Base-by-base conservation (phyloP, 2,888 invertebrate genomes). In the Scrobipalpa costella region DNA sequence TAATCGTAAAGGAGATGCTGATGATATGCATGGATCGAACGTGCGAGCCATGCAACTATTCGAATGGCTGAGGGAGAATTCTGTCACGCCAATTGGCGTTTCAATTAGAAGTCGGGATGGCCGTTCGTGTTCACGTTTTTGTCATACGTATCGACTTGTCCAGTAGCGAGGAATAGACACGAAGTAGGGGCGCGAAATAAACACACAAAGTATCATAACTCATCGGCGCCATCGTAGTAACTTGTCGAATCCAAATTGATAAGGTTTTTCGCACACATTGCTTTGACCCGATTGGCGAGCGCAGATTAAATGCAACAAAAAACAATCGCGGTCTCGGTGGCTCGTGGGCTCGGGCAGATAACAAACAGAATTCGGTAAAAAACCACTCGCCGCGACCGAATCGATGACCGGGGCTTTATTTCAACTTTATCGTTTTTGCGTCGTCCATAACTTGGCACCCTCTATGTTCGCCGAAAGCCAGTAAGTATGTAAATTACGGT, bases 401-500 rank as follows among this genome's bases (percentile, higher is more conserved):
- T 84, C 87, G 90, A 86, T 88, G 90, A 86, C 90, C 89, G 82
- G 76, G 77, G 86, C 85, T 80, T 85, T 90, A 90, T 90, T 90
- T 90, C 89, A 90, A 86, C 83, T 90, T 90, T 91, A 90, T 91
- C 90, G 89, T 84, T 85, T 86, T 83, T 82, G 88, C 88, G 83
- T 77, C 84, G 86, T 81, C 88, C 85, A 86, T 88, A 88, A 87
- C 85, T 88, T 84, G 88, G 87, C 88, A 83, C 87, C 85, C 87
- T 81, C 83, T 81, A 81, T 82, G 86, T 75, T 78, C 85, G 86
- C 83, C 87, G 88, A 88, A 88, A 90, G 88, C 90, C 89, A 80
- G 90, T 87, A 88, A 92, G 90, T 89, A 91, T 91, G 92, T 92
- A 92, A 91, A 92, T 92, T 87, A 90, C 90, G 89, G 88, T 88